Conservation (phyloP, 2,113 vertebrate species). For the Camelus dromedarius region DNA sequence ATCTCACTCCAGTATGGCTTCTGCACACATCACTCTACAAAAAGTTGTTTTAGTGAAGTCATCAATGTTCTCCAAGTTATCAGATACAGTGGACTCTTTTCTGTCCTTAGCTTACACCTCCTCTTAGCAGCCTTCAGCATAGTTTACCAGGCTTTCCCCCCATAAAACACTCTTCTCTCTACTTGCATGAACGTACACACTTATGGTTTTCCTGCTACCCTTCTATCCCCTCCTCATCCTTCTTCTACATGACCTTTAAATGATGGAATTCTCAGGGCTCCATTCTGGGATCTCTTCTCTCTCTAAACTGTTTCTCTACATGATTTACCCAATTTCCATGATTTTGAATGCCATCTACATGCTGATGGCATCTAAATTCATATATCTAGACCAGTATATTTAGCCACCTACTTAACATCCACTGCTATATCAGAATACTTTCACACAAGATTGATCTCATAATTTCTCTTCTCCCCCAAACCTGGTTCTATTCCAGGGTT, state of each 20-base stretch:
- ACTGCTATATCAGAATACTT: slow-evolving; percentile 8
- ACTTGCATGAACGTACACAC: background rate
- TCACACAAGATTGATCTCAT: slow-evolving; percentile 8
- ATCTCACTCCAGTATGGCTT: background rate
- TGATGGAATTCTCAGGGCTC: background rate
- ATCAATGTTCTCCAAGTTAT: background rate
- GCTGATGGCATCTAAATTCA: slow-evolving; percentile 27
- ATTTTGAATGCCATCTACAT: slow-evolving; percentile 55
- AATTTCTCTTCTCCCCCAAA: slow-evolving; percentile 16
- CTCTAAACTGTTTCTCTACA: slow-evolving; percentile 29
- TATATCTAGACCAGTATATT: slow-evolving; percentile 44
- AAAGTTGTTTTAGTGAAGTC: background rate
- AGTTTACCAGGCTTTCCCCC: background rate
- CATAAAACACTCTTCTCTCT: background rate
- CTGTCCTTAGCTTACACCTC: background rate
- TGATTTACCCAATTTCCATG: background rate
- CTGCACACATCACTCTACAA: background rate
- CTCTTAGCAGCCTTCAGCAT: background rate
- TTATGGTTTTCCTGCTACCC: background rate
- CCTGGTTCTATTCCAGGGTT: background rate
- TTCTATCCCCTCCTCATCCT: background rate
- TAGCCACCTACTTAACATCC: slow-evolving; percentile 18
- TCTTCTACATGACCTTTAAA: background rate
- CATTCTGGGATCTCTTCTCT: background rate
- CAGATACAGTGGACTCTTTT: background rate